Conservation (phyloP, 2,888 invertebrate genomes). For the Plebejus argus region DNA sequence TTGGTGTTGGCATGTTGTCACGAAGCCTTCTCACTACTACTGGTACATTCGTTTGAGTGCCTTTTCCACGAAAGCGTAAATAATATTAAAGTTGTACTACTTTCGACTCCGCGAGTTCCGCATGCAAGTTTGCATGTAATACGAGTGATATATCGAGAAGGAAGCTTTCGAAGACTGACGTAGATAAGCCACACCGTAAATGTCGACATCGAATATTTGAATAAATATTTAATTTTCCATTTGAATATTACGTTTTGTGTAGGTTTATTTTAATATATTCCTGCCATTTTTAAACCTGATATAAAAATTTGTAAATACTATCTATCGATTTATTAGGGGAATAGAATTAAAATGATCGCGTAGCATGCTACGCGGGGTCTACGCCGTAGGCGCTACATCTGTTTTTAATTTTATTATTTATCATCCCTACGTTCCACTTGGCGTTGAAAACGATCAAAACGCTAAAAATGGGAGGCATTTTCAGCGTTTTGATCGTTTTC, state of each 20-base stretch:
- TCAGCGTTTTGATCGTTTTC: too few relatives aligned
- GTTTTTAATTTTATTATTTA: too few relatives aligned
- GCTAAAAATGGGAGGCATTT: too few relatives aligned
- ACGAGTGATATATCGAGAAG: conserved; percentile 32
- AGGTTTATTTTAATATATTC: too few relatives aligned
- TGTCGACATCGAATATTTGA: background rate
- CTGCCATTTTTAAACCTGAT: too few relatives aligned
- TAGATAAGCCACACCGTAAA: background rate
- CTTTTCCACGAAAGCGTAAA: conserved; percentile 30
- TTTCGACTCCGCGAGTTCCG: conserved; percentile 36
- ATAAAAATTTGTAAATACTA: too few relatives aligned
- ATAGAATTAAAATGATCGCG: too few relatives aligned
- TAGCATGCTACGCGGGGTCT: background rate
- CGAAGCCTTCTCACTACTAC: conserved; percentile 12
- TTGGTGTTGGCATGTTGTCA: conserved; percentile 23
- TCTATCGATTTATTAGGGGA: too few relatives aligned
- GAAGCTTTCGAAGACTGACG: background rate
- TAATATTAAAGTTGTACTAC: conserved; percentile 35
- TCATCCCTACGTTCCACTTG: too few relatives aligned
- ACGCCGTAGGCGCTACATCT: background rate
- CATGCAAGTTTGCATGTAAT: conserved; percentile 43
- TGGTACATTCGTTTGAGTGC: conserved; percentile 23
- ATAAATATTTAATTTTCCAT: background rate
- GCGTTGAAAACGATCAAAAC: too few relatives aligned
- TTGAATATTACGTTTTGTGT: background rate